These are phyloP conservation scores for Drosophila cognata DNA, from an alignment of 2,888 invertebrate genomes.

Conservation along the genomic window DNA sequence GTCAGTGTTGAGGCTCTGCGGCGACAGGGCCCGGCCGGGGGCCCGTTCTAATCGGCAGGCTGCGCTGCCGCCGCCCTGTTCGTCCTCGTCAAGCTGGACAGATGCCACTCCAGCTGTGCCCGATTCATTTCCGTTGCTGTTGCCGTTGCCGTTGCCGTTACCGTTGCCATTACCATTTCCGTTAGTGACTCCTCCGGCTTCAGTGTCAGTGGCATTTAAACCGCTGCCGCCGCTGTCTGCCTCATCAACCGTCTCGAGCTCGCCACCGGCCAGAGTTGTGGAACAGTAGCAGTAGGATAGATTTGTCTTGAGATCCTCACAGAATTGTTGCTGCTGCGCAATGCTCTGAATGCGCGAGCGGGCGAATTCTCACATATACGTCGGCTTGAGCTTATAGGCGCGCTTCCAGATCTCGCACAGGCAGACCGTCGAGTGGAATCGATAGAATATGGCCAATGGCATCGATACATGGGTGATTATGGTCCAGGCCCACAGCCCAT, in stretches of 20 bases:
- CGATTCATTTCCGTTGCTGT: not conserved
- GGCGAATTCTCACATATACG: constrained; percentile 89
- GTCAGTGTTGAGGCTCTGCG: constrained; percentile 74
- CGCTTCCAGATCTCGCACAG: constrained; percentile 98
- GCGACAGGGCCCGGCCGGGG: constrained; percentile 68
- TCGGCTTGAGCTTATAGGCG: constrained; percentile 96
- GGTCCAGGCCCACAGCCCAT: constrained; percentile 97
- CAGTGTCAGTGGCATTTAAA: constrained; percentile 17
- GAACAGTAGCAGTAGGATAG: constrained; percentile 83
- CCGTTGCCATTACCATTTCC: constrained; percentile 26
- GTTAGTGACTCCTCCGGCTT: not conserved
- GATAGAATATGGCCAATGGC: constrained; percentile 96
- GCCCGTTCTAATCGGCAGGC: constrained; percentile 42
- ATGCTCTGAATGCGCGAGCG: constrained; percentile 84
- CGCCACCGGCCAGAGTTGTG: constrained; percentile 82
- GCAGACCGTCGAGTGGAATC: constrained; percentile 97
- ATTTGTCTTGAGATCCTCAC: constrained; percentile 83
- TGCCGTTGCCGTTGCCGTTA: not conserved
- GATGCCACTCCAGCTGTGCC: not conserved
- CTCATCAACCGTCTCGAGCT: constrained; percentile 82
- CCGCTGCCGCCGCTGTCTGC: constrained; percentile 70
- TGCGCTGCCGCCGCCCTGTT: constrained; percentile 64
- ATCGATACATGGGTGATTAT: constrained; percentile 97
- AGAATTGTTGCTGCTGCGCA: constrained; percentile 84
- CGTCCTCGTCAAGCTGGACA: constrained; percentile 31